Conservation (phyloP, 2,888 invertebrate species). For the Linnaemya tessellans region DNA sequence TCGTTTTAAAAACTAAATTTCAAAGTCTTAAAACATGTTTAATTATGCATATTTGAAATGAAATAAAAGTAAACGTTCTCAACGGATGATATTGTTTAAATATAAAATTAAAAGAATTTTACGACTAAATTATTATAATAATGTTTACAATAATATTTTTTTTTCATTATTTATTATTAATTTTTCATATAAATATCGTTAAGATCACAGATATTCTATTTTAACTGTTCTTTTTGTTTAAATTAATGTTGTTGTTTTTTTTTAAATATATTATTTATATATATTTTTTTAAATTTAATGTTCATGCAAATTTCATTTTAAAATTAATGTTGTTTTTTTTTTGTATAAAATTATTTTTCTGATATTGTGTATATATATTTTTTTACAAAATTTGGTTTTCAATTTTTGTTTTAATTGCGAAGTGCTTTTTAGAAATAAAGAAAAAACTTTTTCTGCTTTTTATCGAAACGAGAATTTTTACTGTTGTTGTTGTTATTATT, state of each 20-base stretch:
- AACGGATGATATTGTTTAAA: slow-evolving; percentile 20
- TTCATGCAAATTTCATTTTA: slow-evolving; percentile 56
- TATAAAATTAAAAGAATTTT: slow-evolving; percentile 52
- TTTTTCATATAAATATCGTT: slow-evolving; percentile 82
- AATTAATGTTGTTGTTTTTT: slow-evolving; percentile 27
- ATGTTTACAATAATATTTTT: slow-evolving; percentile 50
- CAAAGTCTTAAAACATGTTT: slow-evolving; percentile 7
- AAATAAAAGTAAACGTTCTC: slow-evolving; percentile 11
- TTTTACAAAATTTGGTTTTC: slow-evolving; percentile 53
- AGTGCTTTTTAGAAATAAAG: slow-evolving; percentile 50
- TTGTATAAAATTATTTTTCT: slow-evolving; percentile 64
- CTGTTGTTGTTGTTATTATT: slow-evolving; percentile 18
- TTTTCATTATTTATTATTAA: slow-evolving; percentile 62
- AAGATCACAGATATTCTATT: slow-evolving; percentile 84
- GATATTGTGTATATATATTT: slow-evolving; percentile 54
- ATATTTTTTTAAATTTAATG: slow-evolving; percentile 46
- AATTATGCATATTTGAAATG: slow-evolving; percentile 18
- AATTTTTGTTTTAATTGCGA: slow-evolving; percentile 39
- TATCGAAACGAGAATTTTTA: slow-evolving; percentile 65
- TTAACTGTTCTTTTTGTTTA: slow-evolving; percentile 74
- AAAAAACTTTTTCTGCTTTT: slow-evolving; percentile 54
- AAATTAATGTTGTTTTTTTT: slow-evolving; percentile 26
- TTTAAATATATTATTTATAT: slow-evolving; percentile 24
- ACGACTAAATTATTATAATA: slow-evolving; percentile 45
- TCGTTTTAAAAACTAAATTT: slow-evolving; percentile 39